Base-by-base conservation (phyloP, 1,140 invertebrate genomes). In the Caenorhabditis inopinata region DNA sequence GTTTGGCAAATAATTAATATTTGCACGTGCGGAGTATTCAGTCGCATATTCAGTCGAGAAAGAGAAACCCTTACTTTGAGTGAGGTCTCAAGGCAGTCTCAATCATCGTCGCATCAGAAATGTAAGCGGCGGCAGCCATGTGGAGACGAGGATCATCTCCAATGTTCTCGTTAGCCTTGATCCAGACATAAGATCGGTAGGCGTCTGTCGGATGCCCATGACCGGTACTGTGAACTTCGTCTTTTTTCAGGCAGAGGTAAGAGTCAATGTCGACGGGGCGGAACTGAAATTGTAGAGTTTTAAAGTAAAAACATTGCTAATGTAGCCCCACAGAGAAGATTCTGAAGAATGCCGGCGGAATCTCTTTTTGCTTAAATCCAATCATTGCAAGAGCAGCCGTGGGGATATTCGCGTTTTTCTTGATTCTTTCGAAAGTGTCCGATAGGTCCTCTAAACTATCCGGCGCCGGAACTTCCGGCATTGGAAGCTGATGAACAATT, bases 381-480 rank as follows among this genome's bases (percentile, higher is more conserved):
- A 83, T 48, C 47, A 82, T 73, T 7, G 76, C 45, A 11, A 53
- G 32, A 7, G 79, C 32, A 3, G 75, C 48, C 29, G 79, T 47
- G 1, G 79, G 79, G 16, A 81, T 46, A 16, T 42, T 46, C 0
- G 38, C 29, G 14, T 82, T 51, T 38, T 82, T 82, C 29, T 79
- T 58, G 35, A 68, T 58, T 25, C 78, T 74, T 32, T 58, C 38
- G n/a, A 75, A 79, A 48, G 58, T 74, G 32, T 68, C 78, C 46
- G 58, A 49, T 21, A 62, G 38, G 47, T 78, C 78, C 29, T 68
- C 58, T 27, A 79, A 49, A 38, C 46, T 81, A 68, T 85, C 83
- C 16, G 86, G 86, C 11, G 83, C 84, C 16, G 84, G 75, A 18
- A 85, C 83, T 9, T 82, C 32, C 0, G 88, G 88, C 87, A 89